These are phyloP conservation scores for Conchocele bisecta DNA, from an alignment of 2,888 invertebrate genomes.

Conservation along the genomic window DNA sequence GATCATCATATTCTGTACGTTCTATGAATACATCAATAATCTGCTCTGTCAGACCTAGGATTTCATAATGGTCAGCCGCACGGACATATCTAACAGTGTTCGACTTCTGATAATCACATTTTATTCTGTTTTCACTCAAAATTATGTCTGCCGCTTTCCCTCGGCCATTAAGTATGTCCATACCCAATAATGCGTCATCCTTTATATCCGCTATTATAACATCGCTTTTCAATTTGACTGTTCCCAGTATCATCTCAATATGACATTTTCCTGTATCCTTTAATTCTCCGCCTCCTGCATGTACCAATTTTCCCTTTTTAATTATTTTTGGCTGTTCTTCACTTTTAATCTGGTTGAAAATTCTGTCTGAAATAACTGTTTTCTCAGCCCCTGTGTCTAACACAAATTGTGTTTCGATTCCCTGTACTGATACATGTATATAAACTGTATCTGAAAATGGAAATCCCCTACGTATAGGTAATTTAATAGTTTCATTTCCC, in stretches of 20 bases:
- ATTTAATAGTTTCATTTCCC: background rate
- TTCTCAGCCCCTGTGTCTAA: slow-evolving; percentile 15
- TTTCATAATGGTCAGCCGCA: slow-evolving; percentile 17
- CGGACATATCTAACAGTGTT: background rate
- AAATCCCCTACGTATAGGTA: slow-evolving; percentile 11
- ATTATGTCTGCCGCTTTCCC: slow-evolving; percentile 28
- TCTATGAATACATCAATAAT: slow-evolving; percentile 43
- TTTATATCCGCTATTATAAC: slow-evolving; percentile 22
- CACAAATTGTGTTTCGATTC: slow-evolving; percentile 17
- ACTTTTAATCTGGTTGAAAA: slow-evolving; percentile 14
- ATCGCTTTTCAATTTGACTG: background rate
- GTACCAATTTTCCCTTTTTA: slow-evolving; percentile 17
- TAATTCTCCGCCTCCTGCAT: slow-evolving; percentile 21
- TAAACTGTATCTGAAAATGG: slow-evolving; percentile 29
- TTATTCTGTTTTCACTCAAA: slow-evolving; percentile 20
- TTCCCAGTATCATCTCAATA: slow-evolving; percentile 1
- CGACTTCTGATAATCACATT: slow-evolving; percentile 1
- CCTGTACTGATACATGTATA: slow-evolving; percentile 8
- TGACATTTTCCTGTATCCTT: slow-evolving; percentile 9
- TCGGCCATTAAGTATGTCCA: slow-evolving; percentile 22
- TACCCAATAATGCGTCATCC: slow-evolving; percentile 29
- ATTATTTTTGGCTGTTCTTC: background rate
- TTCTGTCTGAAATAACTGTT: slow-evolving; percentile 9
- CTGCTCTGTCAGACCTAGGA: slow-evolving; percentile 33
- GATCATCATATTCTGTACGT: slow-evolving; percentile 22